These are phyloP conservation scores for Plectropomus leopardus DNA, from an alignment of 2,113 vertebrate genomes.

Conservation along the genomic window DNA sequence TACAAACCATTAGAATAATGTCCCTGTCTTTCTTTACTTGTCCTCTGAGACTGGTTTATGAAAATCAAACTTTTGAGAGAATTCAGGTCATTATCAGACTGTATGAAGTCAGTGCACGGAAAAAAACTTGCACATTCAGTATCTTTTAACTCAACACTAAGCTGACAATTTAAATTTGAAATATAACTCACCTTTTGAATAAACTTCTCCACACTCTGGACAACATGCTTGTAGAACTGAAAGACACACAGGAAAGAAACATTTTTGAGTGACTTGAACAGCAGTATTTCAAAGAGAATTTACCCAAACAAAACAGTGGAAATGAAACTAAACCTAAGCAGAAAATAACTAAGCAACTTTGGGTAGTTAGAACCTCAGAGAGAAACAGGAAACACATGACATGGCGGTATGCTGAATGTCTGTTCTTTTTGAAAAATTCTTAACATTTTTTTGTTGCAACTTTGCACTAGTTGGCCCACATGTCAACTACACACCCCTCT, in stretches of 20 bases:
- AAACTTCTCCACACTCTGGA: conserved; percentile 99
- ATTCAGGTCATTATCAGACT: background rate
- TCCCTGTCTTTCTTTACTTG: background rate
- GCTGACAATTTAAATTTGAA: background rate
- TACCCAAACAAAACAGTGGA: no score
- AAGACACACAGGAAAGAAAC: conserved; percentile 74
- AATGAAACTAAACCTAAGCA: no score
- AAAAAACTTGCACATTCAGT: background rate
- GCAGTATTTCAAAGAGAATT: no score
- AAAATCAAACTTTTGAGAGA: background rate
- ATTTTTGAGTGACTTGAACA: background rate
- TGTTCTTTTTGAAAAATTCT: no score
- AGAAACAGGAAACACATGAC: no score
- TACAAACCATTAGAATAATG: background rate
- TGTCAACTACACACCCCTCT: no score
- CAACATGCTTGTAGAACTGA: conserved; percentile 99
- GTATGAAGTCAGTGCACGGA: background rate
- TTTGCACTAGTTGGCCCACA: no score
- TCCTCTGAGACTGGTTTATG: background rate
- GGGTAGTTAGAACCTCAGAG: no score
- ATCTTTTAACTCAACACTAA: background rate
- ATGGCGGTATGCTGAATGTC: no score
- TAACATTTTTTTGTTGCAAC: no score
- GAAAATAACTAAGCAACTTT: no score
- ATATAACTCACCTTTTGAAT: conserved; percentile 93